Evolutionary conservation across 2,113 vertebrate species (phyloP).

Genomic region (Phoenicopterus ruber): DNA sequence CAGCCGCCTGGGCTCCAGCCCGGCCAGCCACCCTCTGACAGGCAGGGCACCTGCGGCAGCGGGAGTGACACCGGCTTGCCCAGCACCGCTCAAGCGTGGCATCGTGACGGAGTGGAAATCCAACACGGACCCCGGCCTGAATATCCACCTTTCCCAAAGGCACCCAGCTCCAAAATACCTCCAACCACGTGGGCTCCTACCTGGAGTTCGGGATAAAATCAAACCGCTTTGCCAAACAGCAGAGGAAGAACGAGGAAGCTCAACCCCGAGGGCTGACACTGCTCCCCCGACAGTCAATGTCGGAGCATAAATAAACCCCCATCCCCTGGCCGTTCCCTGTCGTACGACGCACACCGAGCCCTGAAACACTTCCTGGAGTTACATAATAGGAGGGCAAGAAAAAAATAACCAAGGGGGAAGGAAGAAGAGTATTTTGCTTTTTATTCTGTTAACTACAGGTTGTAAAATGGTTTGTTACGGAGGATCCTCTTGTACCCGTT

Average conservation of each 20-base stretch:
- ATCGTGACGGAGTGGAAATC: neutral
- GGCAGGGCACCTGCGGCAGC: neutral
- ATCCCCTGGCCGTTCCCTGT: neutral
- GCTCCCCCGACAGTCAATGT: rapidly evolving
- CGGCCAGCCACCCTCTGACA: neutral
- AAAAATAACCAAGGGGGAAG: neutral
- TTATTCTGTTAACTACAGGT: neutral
- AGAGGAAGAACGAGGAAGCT: neutral
- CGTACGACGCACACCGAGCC: rapidly evolving
- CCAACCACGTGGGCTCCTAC: neutral
- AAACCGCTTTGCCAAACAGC: neutral
- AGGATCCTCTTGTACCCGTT: too few species aligned
- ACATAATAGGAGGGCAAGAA: neutral
- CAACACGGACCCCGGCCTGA: neutral
- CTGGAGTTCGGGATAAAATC: neutral
- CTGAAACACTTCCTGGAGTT: neutral
- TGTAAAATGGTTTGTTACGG: neutral
- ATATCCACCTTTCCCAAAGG: neutral
- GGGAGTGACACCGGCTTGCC: neutral
- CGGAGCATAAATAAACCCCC: neutral
- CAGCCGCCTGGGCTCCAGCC: neutral
- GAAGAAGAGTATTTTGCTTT: neutral
- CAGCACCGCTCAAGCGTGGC: neutral
- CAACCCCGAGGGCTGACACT: too few species aligned
- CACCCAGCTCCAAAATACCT: too few species aligned